Evolutionary conservation across 2,888 invertebrate species (phyloP), one percentile per base, ranked within the genome.

Genomic region (Eupithecia centaureata): DNA sequence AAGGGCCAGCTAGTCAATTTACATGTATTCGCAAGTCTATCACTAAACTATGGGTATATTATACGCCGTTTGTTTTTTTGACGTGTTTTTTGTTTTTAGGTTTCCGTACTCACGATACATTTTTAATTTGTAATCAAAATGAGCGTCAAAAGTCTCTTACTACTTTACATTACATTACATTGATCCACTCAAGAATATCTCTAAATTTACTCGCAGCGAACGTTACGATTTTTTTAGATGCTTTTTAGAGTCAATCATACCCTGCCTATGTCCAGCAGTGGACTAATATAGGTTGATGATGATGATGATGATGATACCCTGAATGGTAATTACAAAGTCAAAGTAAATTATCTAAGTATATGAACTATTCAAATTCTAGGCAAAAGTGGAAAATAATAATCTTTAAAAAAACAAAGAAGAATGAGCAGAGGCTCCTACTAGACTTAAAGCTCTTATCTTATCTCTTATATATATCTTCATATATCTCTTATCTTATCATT

Each of bases 401-500:
- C 27, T 15, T 15, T 10, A 27, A 27, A 15, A 27, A 25, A 27
- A 52, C 15, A 27, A 27, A 5, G 0, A 15, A 52, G 47, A 52
- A 27, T 15, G 1, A 52, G 15, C 27, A 10, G 27, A 52, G 56
- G 28, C 25, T 30, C 56, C 56, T 28, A 27, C 54, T n/a, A 30
- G 56, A 30, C 30, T 27, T 56, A 56, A 15, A 30, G 56, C 10
- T 56, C n/a, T n/a, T n/a, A n/a, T n/a, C n/a, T n/a, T n/a, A n/a
- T n/a, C n/a, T n/a, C n/a, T n/a, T n/a, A n/a, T n/a, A n/a, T n/a
- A n/a, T n/a, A n/a, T n/a, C n/a, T n/a, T n/a, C n/a, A n/a, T n/a
- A n/a, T n/a, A n/a, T n/a, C n/a, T n/a, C n/a, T n/a, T n/a, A n/a
- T 30, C 15, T 42, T 28, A 60, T 56, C 52, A 56, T 30, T 56